phyloP scores from a whole-genome alignment of 2,888 invertebrate genomes.

The Heteromurus nitidus region DNA sequence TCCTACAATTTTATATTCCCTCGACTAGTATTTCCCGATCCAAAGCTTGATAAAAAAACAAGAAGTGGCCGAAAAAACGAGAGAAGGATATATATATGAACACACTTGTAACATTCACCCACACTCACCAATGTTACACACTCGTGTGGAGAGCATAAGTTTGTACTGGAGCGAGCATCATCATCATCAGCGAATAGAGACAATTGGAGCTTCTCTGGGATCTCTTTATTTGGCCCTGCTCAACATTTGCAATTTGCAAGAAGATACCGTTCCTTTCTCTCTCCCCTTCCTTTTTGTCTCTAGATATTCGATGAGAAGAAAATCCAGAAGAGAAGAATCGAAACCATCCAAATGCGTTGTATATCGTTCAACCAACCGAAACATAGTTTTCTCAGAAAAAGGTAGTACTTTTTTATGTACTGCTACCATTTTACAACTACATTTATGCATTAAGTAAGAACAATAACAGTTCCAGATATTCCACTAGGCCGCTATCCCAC shows the following conservation, averaged over 20 bases:
- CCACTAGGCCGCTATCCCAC: background rate
- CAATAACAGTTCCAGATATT: conserved; percentile 21
- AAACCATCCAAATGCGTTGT: background rate
- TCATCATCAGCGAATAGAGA: background rate
- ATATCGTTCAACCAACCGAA: conserved; percentile 20
- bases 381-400: background rate
- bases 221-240: conserved; percentile 42
- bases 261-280: conserved; percentile 24
- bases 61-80: too few species aligned
- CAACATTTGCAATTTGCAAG: conserved; percentile 41
- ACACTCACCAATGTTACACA: conserved; percentile 6
- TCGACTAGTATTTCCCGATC: background rate
- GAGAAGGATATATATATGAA: background rate
- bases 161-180: background rate
- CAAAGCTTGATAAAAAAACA: too few species aligned
- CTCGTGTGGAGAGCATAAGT: background rate
- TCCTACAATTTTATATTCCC: background rate
- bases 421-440: conserved; percentile 40
- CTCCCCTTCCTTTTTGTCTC: background rate
- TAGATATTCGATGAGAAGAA: too few species aligned
- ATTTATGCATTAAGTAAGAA: conserved; percentile 41
- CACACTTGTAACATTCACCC: conserved; percentile 8
- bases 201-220: conserved; percentile 36
- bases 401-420: conserved; percentile 29
- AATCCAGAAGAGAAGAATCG: background rate